Base-by-base conservation (phyloP, 2,113 vertebrate genomes). In the Typhlomys cinereus region DNA sequence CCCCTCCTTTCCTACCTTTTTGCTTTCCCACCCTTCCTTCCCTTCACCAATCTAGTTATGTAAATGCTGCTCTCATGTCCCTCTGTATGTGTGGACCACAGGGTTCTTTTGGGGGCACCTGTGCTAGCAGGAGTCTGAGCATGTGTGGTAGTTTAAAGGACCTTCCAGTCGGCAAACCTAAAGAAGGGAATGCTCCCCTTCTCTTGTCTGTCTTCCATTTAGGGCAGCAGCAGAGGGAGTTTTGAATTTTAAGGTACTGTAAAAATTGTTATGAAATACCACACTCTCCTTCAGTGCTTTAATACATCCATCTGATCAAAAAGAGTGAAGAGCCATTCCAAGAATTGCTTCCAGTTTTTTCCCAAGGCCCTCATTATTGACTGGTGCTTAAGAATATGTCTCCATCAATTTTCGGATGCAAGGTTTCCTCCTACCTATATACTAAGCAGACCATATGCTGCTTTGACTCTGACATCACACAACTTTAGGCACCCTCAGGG, bases 151-250 rank as follows among this genome's bases (percentile, higher is more conserved):
- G n/a, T n/a, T n/a, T n/a, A n/a, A n/a, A n/a, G n/a, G n/a, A n/a
- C n/a, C n/a, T n/a, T n/a, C n/a, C n/a, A n/a, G n/a, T n/a, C n/a
- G n/a, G n/a, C n/a, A n/a, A n/a, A n/a, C n/a, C n/a, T n/a, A n/a
- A n/a, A 31, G 13, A 44, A 89, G 67, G 73, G 9, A 76, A 76
- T n/a, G 81, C 66, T 29, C 69, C 11, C 64, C 64, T 79, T 85
- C 83, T 39, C 27, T 88, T 78, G n/a, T n/a, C n/a, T n/a, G n/a
- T n/a, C 44, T 85, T 90, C 52, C 36, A 25, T 76, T 82, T 88
- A 44, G 78, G 29, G 31, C n/a, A 41, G 18, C 27, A 48, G 27
- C 17, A 66, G 31, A 79, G 25, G 25, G 11, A 75, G 54, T 54
- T 14, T 82, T 67, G 44, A 7, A 18, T 93, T 81, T 89, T 73